A percentile compares a stretch with the other conserved stretches of the same genome.
phyloP scores from a whole-genome alignment of 2,113 vertebrate species.

The Tylochromis polylepis region DNA sequence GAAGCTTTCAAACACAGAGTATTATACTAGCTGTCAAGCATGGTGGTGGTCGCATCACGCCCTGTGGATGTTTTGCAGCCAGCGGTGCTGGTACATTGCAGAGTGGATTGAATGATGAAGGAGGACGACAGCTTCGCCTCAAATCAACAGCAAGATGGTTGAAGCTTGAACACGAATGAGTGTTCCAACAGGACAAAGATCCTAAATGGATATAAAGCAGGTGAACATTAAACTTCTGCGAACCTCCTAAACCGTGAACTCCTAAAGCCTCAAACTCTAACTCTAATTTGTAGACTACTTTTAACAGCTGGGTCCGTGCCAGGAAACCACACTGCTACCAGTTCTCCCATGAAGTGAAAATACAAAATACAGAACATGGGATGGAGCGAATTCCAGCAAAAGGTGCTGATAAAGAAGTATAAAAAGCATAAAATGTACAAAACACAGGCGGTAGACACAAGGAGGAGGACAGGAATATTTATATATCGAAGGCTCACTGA shows the following conservation, averaged over 20 bases:
- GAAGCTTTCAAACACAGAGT: neutral
- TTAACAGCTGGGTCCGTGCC: neutral
- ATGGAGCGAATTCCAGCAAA: neutral
- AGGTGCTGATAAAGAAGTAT: neutral
- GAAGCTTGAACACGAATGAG: neutral
- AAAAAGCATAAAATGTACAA: neutral
- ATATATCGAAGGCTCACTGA: neutral
- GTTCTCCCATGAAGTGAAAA: rapidly evolving
- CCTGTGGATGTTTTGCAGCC: neutral
- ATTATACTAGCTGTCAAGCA: neutral
- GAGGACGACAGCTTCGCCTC: neutral
- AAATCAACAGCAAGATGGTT: neutral
- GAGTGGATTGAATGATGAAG: neutral
- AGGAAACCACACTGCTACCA: neutral
- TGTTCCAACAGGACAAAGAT: neutral
- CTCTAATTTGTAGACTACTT: neutral
- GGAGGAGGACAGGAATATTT: rapidly evolving
- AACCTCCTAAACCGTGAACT: rapidly evolving
- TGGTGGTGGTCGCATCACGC: neutral
- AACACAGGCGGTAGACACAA: neutral
- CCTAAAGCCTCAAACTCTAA: neutral
- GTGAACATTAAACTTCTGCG: neutral
- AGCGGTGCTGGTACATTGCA: neutral
- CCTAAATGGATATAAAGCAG: neutral
- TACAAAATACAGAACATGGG: rapidly evolving